Percentiles rank a stretch among this genome's conserved stretches.
Evolutionary conservation across 2,797 vertebrate species (phyloP).

Genomic region (Phoebastria nigripes): DNA sequence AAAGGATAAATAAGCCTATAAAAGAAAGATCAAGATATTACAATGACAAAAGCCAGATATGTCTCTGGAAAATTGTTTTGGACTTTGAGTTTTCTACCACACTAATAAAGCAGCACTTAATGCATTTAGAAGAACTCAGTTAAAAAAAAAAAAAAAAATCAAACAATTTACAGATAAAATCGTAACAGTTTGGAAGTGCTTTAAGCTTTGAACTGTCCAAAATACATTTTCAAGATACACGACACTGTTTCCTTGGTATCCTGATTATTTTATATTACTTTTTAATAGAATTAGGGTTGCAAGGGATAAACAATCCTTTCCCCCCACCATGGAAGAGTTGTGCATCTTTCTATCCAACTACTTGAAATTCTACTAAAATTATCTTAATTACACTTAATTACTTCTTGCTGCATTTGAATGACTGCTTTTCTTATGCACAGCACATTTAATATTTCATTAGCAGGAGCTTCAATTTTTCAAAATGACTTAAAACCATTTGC

Average conservation of each 20-base stretch:
- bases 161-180: background rate
- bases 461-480: background rate
- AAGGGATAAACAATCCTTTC: background rate
- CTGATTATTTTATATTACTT: background rate
- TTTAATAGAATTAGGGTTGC: background rate
- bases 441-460: background rate
- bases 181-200: background rate
- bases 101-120: background rate
- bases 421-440: background rate
- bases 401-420: background rate
- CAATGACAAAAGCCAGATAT: background rate
- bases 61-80: background rate
- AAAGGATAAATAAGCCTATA: background rate
- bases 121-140: background rate
- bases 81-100: background rate
- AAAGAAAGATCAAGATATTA: background rate
- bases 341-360: background rate
- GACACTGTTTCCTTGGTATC: background rate
- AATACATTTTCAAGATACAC: background rate
- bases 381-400: background rate
- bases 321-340: background rate
- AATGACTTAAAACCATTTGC: background rate
- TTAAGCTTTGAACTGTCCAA: background rate
- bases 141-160: background rate
- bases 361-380: slow-evolving; percentile 4